These are phyloP conservation scores for Trachelipus rathkii DNA, from an alignment of 1,140 invertebrate species.

Conservation along the genomic window DNA sequence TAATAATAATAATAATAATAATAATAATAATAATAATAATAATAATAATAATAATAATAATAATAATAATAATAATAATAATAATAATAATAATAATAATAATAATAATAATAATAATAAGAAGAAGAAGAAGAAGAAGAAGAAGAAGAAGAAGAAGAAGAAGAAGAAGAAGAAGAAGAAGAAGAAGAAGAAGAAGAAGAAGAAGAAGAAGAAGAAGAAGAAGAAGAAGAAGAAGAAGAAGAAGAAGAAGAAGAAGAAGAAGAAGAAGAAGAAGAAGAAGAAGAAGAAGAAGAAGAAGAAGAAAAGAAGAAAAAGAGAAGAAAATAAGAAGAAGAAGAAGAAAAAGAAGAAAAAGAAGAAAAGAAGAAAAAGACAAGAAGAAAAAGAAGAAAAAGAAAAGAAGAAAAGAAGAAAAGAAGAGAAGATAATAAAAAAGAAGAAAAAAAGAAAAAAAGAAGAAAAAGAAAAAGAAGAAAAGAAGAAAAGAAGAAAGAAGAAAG, in stretches of 20 bases:
- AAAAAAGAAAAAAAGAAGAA: not conserved
- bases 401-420: not conserved
- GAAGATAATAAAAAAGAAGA: too few relatives aligned
- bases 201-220: not conserved
- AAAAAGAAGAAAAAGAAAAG: not conserved
- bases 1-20: too few relatives aligned
- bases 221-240: not conserved
- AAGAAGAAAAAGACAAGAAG: too few relatives aligned
- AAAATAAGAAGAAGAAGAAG: too few relatives aligned
- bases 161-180: not conserved
- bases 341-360: not conserved
- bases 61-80: slow-evolving; percentile 11
- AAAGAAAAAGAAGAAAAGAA: not conserved
- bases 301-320: not conserved
- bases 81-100: slow-evolving; percentile 11
- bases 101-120: slow-evolving; percentile 11
- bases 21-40: too few relatives aligned
- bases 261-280: not conserved
- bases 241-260: not conserved
- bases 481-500: not conserved
- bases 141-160: not conserved
- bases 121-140: too few relatives aligned
- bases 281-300: not conserved
- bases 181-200: not conserved
- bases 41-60: slow-evolving; percentile 11